Conservation (phyloP, 2,888 invertebrate genomes). For the Eupithecia insigniata region DNA sequence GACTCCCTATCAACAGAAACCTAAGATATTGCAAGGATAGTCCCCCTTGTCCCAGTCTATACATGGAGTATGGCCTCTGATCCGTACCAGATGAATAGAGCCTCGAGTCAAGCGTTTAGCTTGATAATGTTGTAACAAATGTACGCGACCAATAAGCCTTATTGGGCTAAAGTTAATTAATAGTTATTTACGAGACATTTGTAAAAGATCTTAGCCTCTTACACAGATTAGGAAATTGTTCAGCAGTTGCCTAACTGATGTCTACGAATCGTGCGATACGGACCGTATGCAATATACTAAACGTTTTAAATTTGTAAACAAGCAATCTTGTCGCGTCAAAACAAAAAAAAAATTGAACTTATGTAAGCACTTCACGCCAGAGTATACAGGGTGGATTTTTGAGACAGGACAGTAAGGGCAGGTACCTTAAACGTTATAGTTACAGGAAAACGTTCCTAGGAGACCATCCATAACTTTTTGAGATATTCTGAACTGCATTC, state of each 20-base stretch:
- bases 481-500: too few species aligned
- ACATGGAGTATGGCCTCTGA: slow-evolving; percentile 63
- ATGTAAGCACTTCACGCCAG: too few species aligned
- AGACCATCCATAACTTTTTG: too few species aligned
- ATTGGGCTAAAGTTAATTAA: slow-evolving; percentile 13
- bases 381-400: too few species aligned
- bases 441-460: too few species aligned
- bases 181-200: slow-evolving; percentile 28
- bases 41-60: slow-evolving; percentile 48
- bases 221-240: not conserved
- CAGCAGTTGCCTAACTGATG: not conserved
- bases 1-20: slow-evolving; percentile 38
- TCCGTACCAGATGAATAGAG: slow-evolving; percentile 63
- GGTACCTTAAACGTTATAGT: too few species aligned
- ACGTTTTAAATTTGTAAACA: too few species aligned
- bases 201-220: not conserved
- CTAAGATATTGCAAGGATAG: slow-evolving; percentile 53
- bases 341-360: not conserved
- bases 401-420: too few species aligned
- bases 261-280: not conserved
- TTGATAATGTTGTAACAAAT: slow-evolving; percentile 50
- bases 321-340: not conserved
- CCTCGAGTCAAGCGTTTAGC: slow-evolving; percentile 55
- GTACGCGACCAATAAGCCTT: slow-evolving; percentile 7
- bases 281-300: not conserved